A percentile compares a stretch with the other conserved stretches of the same genome.
Evolutionary conservation across 2,888 invertebrate genomes (phyloP).

Genomic region (Drosophila neonasuta): DNA sequence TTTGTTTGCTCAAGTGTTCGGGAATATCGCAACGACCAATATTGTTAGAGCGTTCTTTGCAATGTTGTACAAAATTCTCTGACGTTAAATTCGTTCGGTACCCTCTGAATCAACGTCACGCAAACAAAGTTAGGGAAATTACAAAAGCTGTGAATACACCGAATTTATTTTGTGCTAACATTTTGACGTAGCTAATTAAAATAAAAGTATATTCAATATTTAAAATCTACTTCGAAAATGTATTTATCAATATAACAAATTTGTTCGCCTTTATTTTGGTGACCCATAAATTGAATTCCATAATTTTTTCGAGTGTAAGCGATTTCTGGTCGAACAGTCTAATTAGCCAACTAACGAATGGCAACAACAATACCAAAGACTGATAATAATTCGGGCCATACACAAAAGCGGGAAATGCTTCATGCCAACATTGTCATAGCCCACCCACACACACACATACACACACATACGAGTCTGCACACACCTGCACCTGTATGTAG

Average conservation of each 20-base stretch:
- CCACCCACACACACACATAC: not conserved
- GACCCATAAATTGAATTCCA: no score
- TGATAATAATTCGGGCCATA: slow-evolving; percentile 37
- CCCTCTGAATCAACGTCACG: not conserved
- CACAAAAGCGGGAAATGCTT: slow-evolving; percentile 6
- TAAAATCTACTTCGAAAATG: no score
- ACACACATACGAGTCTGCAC: not conserved
- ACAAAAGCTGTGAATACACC: not conserved
- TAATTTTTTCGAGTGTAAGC: slow-evolving; percentile 15
- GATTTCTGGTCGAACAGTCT: slow-evolving; percentile 8
- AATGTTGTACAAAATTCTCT: not conserved
- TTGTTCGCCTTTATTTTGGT: no score
- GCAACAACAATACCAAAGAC: slow-evolving; percentile 2
- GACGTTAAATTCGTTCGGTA: not conserved
- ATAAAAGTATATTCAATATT: no score
- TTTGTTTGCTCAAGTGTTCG: not conserved
- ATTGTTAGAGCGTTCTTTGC: not conserved
- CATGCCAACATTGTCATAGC: slow-evolving; percentile 11
- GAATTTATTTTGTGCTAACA: not conserved
- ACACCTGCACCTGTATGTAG: slow-evolving; percentile 3
- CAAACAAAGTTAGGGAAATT: not conserved
- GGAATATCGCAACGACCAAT: not conserved
- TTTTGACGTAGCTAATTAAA: not conserved
- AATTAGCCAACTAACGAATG: slow-evolving; percentile 32
- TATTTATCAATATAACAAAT: no score